phyloP scores from a whole-genome alignment of 2,888 invertebrate species.

The Phytoseiulus persimilis region DNA sequence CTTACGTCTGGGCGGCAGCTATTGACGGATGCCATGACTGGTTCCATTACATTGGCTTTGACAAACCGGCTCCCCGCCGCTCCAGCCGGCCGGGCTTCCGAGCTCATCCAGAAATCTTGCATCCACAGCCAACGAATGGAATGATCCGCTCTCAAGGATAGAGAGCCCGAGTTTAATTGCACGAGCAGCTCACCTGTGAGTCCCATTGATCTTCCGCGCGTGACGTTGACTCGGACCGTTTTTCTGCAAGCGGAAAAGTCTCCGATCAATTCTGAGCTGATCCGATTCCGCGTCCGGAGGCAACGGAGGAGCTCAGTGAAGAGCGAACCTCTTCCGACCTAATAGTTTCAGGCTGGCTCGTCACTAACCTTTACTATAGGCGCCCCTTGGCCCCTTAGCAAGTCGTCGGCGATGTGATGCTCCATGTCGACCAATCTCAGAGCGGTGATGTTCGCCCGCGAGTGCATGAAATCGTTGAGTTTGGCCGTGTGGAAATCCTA shows the following conservation, averaged over 20 bases:
- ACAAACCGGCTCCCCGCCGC: background rate
- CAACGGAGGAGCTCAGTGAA: background rate
- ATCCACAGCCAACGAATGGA: too few relatives aligned
- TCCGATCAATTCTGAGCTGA: background rate
- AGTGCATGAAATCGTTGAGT: slow-evolving; percentile 36
- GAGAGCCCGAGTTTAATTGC: too few relatives aligned
- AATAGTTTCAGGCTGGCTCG: background rate
- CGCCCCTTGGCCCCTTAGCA: background rate
- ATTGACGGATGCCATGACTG: background rate
- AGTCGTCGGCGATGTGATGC: slow-evolving; percentile 36
- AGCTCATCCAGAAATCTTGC: too few relatives aligned
- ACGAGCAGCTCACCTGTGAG: background rate
- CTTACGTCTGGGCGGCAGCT: background rate
- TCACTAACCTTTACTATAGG: background rate
- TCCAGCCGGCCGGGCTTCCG: too few relatives aligned
- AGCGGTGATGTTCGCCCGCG: slow-evolving; percentile 34
- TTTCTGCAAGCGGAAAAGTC: background rate
- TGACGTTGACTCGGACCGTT: background rate
- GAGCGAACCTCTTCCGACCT: too few relatives aligned
- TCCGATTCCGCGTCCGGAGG: background rate
- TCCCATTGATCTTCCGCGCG: background rate
- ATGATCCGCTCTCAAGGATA: too few relatives aligned
- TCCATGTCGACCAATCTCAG: slow-evolving; percentile 27
- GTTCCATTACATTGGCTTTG: background rate
- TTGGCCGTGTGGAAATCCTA: slow-evolving; percentile 30